Evolutionary conservation across 2,113 vertebrate genomes (phyloP), one percentile per base, ranked within the genome.

Genomic region (Muntiacus muntjak): DNA sequence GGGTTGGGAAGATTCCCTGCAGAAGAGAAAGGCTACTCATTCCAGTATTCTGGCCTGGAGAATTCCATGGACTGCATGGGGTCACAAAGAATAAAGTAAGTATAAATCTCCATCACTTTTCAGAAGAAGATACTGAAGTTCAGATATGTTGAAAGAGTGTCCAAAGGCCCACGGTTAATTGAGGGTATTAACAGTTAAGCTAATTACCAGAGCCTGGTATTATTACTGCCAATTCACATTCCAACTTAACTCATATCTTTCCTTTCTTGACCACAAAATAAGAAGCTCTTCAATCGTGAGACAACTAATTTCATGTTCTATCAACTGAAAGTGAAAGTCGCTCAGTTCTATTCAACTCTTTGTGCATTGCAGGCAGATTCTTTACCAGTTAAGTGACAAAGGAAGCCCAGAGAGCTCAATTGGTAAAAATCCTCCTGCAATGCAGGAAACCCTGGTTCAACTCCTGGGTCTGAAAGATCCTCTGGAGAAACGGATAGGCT

Each of bases 31-130:
- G 67, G 67, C 67, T 71, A 23, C 19, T 9, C 19, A 71, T 19
- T 71, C 19, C n/a, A 40, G 67, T 71, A 11, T 40, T 71, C 67
- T 40, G 67, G 19, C 67, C 67, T 71, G n/a, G n/a, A 71, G 19
- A 71, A 71, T 40, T 71, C 19, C n/a, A 71, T 23, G n/a, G 67
- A 23, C n/a, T 71, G n/a, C 19, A 40, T 71, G 36, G 67, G 19
- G 19, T 40, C 19, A 36, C 19, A 71, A 40, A 40, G 67, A 71
- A 71, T 90, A 55, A 93, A 58, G 57, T 40, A 79, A 85, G 8
- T 43, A 87, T 84, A 60, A 91, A 85, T 8, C 96, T 89, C 33
- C 47, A 94, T 96, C 28, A 89, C 57, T 96, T 98, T 82, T 96
- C 60, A 92, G 40, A 89, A 87, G 33, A 92, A 58, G 62, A 94